A percentile compares a stretch with the other conserved stretches of the same genome.
phyloP scores from a whole-genome alignment of 1,140 invertebrate species.

The Diabrotica virgifera region DNA sequence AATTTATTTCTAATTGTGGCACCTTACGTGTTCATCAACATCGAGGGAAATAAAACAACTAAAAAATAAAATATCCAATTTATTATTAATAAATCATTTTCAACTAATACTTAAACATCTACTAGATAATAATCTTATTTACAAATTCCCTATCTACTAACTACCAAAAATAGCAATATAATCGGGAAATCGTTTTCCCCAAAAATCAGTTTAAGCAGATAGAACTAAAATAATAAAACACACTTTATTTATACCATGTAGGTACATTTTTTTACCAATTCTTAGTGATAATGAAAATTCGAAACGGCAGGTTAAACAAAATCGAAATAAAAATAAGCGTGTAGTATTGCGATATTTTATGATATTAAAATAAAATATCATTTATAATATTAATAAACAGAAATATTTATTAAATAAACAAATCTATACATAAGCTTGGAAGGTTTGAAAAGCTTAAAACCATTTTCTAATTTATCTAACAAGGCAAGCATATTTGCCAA shows the following conservation, averaged over 20 bases:
- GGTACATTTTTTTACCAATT: no score
- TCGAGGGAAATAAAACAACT: constrained; percentile 12
- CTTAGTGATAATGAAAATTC: no score
- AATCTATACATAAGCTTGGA: no score
- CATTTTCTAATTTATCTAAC: no score
- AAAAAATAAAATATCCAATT: constrained; percentile 40
- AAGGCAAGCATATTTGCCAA: no score
- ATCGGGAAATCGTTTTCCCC: neutral
- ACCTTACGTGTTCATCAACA: no score
- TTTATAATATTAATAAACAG: neutral
- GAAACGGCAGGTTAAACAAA: no score
- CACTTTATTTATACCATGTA: neutral
- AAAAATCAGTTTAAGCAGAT: neutral
- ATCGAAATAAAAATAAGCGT: no score
- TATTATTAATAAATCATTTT: constrained; percentile 30
- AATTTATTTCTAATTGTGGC: no score
- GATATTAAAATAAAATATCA: neutral
- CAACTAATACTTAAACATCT: constrained; percentile 42
- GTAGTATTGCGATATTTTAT: neutral
- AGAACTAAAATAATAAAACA: constrained; percentile 13
- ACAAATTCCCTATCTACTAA: constrained; percentile 34
- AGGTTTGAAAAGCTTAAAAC: no score
- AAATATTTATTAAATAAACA: neutral
- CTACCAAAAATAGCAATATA: constrained; percentile 31
- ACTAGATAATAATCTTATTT: constrained; percentile 33